phyloP scores from a whole-genome alignment of 2,113 vertebrate species.

The Paraplagusia blochii region DNA sequence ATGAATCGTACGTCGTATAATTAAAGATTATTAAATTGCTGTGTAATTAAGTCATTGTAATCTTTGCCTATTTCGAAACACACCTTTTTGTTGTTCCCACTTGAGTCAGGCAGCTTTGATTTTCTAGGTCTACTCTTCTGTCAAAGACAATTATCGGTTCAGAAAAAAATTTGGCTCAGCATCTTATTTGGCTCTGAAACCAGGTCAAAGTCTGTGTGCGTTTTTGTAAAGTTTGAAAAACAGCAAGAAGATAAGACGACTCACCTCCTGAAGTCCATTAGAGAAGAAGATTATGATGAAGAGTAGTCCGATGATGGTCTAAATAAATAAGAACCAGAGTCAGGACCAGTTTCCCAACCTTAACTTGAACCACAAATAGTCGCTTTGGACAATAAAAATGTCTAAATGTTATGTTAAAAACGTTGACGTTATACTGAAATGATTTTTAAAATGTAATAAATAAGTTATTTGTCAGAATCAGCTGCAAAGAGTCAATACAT shows the following conservation, averaged over 20 bases:
- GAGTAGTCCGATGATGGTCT: constrained; percentile 59
- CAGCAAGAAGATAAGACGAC: constrained; percentile 5
- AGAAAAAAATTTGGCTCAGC: not conserved
- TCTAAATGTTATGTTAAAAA: too few species aligned
- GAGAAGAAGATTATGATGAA: constrained; percentile 64
- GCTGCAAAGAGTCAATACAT: too few species aligned
- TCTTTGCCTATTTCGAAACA: not conserved
- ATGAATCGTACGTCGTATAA: constrained; percentile 1
- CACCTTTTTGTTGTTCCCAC: constrained; percentile 57
- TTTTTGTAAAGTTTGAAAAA: too few species aligned
- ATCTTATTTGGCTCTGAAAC: not conserved
- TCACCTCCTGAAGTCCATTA: constrained; percentile 64
- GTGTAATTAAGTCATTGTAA: not conserved
- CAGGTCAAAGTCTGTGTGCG: too few species aligned
- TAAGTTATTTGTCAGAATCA: too few species aligned
- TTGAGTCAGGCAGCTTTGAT: constrained; percentile 30
- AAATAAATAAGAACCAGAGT: not conserved
- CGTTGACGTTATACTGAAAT: too few species aligned
- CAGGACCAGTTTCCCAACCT: too few species aligned
- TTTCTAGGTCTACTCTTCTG: constrained; percentile 48
- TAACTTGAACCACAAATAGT: too few species aligned
- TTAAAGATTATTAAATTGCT: not conserved
- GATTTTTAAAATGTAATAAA: too few species aligned
- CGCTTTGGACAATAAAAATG: too few species aligned
- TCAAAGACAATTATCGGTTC: constrained; percentile 3